phyloP scores from a whole-genome alignment of 2,888 invertebrate species.

The Eristalis arbustorum region DNA sequence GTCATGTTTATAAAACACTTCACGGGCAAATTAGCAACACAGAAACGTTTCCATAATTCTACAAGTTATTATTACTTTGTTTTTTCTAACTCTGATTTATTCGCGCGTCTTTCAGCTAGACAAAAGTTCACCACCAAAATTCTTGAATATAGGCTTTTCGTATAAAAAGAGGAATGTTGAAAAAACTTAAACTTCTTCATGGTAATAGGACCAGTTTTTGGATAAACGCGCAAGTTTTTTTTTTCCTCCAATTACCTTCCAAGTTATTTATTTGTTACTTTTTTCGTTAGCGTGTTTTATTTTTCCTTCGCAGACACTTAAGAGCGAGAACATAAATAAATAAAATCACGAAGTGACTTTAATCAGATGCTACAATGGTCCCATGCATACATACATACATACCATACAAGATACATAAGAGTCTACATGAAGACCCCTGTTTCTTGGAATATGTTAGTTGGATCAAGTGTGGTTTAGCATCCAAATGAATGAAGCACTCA shows the following conservation, averaged over 20 bases:
- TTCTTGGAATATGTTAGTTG: slow-evolving; percentile 37
- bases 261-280: slow-evolving; percentile 31
- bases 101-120: not conserved
- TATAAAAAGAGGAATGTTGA: slow-evolving; percentile 2
- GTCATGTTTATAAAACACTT: not conserved
- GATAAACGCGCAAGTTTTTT: not conserved
- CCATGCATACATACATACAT: not conserved
- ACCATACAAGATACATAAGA: not conserved
- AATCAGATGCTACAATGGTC: slow-evolving; percentile 54
- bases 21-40: too few species aligned
- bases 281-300: slow-evolving; percentile 23
- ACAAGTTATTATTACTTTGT: not conserved
- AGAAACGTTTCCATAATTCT: not conserved
- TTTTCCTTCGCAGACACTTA: slow-evolving; percentile 43
- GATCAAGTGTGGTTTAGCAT: slow-evolving; percentile 23
- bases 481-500: slow-evolving; percentile 31
- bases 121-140: not conserved
- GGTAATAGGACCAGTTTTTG: slow-evolving; percentile 5
- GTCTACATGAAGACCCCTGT: not conserved
- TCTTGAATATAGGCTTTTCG: not conserved
- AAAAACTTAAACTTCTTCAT: not conserved
- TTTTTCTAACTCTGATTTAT: not conserved
- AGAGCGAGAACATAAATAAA: slow-evolving; percentile 54
- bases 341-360: slow-evolving; percentile 55
- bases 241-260: slow-evolving; percentile 19